Evolutionary conservation across 2,888 invertebrate genomes (phyloP), one percentile per base, ranked within the genome.

Genomic region (Brachylomia viminalis): DNA sequence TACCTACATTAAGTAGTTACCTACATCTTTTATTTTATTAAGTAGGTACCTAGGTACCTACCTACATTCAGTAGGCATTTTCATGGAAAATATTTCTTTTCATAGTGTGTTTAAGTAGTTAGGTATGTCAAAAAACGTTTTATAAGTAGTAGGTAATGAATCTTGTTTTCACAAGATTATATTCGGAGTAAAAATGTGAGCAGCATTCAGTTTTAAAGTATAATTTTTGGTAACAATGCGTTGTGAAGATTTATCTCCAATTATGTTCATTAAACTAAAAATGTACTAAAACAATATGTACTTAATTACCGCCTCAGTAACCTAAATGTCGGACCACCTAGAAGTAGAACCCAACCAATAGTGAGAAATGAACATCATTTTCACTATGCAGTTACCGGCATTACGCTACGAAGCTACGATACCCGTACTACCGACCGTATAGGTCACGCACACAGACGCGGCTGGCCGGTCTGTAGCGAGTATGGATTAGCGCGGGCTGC

Each of bases 401-500:
- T 82, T 83, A 78, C 78, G 79, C 75, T 85, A 78, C 33, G 75
- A 81, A 80, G 61, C 81, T 75, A 56, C 78, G 69, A 70, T 73
- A 77, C 65, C 56, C 74, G 67, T 84, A 88, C 86, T 77, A 87
- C 84, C 86, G 87, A 88, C 90, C 72, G 89, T 75, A 90, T 88
- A 89, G 92, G 91, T 92, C 93, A 94, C 95, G 88, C 95, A 95
- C 94, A 95, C 95, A 92, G 71, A 85, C 76, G 79, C 52, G 66
- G 33, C 62, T 83, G 83, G 79, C 80, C 83, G 83, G 86, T 87
- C 84, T 88, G 88, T 79, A 86, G 88, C 89, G 86, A 86, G 92
- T 93, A 93, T 94, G 95, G 94, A 94, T 95, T 95, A 94, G 94
- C 93, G 93, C 93, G 94, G 92, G 93, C 93, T 93, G 95, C 94